Evolutionary conservation across 2,113 vertebrate species (phyloP), one percentile per base, ranked within the genome.

Genomic region (Corvus cornix): DNA sequence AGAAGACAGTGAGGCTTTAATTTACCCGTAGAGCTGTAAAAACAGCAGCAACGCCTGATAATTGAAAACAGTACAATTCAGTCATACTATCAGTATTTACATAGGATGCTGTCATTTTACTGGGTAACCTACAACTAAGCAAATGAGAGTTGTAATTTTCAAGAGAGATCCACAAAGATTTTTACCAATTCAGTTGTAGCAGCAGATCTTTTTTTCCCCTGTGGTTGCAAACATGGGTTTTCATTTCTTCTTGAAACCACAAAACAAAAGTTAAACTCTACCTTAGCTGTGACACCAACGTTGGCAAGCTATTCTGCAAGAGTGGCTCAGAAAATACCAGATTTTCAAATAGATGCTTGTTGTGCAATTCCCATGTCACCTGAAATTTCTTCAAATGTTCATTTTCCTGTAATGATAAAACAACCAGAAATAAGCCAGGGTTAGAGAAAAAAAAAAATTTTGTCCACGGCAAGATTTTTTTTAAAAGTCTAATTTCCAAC

Each of bases 291-390:
- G 99, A 98, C 96, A 99, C 98, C 91, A 99, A 95, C 2, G 98
- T 98, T 43, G 99, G 99, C 97, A 99, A 98, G 97, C 98, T 99
- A 97, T 98, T 99, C 98, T 99, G 99, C 87, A 99, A 97, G 84
- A 99, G 98, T 16, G 99, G 98, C 96, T 99, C 99, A 48, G 99
- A 99, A 98, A 99, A 99, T n/a, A 99, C 99, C 96, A 99, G 97
- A 90, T 98, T 99, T 98, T 99, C 99, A 98, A 99, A 99, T 93
- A 99, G 98, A 98, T 99, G 99, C 96, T 99, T 99, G 97, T 99
- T 99, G 97, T 99, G 99, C 96, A 99, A 98, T 97, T 99, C 99
- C 99, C 99, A 99, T 0, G 99, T 99, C 97, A 99, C 99, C 97
- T 99, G 99, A 98, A 99, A 99, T 97, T 99, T 99, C 97, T 99